Evolutionary conservation across 1,140 invertebrate genomes (phyloP).

Genomic region (Paraescarpia echinospica): DNA sequence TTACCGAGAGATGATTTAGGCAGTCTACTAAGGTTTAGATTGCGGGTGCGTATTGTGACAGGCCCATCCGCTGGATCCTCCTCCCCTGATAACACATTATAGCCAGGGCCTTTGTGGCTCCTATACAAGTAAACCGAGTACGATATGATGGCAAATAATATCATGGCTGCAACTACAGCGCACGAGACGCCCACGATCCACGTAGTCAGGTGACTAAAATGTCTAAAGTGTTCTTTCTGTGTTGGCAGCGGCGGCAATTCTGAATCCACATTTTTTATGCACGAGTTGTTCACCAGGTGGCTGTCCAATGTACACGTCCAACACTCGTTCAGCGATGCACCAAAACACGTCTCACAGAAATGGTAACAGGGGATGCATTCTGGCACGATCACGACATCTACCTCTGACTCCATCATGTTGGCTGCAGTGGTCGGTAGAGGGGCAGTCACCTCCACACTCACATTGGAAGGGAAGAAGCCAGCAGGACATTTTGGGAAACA

Average conservation of each 20-base stretch:
- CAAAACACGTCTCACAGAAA: not conserved
- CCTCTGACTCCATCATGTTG: not conserved
- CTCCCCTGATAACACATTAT: not conserved
- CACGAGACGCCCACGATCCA: not conserved
- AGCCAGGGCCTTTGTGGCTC: not conserved
- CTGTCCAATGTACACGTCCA: not conserved
- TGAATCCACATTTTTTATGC: not conserved
- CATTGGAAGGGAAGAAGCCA: not conserved
- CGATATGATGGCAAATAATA: not conserved
- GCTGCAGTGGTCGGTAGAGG: not conserved
- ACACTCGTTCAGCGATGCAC: not conserved
- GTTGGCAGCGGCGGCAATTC: not conserved
- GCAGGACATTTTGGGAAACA: not conserved
- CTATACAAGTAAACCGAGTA: not conserved
- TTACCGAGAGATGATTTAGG: not conserved
- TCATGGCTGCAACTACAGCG: not conserved
- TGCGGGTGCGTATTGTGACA: not conserved
- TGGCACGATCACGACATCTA: not conserved
- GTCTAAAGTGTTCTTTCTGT: not conserved
- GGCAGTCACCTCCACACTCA: not conserved
- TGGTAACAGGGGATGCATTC: not conserved
- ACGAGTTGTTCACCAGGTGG: not conserved
- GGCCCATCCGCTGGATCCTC: not conserved
- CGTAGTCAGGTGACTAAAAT: not conserved
- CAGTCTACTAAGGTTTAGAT: not conserved